Percentiles rank a stretch among this genome's conserved stretches.
These are phyloP conservation scores for Allobates femoralis DNA, from an alignment of 2,797 vertebrate genomes.

Conservation along the genomic window DNA sequence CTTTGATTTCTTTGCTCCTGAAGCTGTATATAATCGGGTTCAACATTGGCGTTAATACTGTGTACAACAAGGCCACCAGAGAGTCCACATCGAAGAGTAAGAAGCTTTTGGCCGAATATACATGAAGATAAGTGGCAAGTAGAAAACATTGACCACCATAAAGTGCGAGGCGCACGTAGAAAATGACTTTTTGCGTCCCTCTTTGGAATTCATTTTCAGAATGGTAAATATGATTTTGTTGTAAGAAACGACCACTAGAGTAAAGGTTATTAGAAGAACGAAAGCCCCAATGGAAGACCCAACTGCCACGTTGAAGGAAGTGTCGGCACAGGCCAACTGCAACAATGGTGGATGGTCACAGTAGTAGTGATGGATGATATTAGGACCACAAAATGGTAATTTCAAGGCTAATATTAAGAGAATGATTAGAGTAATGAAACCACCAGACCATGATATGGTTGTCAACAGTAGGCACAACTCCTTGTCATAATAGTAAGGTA, in stretches of 20 bases:
- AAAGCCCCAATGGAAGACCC: conserved; percentile 28
- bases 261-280: conserved; percentile 5
- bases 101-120: conserved; percentile 22
- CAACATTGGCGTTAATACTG: conserved; percentile 67
- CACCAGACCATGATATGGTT: conserved; percentile 17
- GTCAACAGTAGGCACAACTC: not conserved
- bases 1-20: conserved; percentile 69
- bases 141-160: conserved; percentile 18
- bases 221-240: conserved; percentile 27
- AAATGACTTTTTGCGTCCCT: conserved; percentile 33
- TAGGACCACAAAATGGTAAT: conserved; percentile 44
- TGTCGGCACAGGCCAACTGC: conserved; percentile 37
- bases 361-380: conserved; percentile 48
- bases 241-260: conserved; percentile 26
- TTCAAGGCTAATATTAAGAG: conserved; percentile 16
- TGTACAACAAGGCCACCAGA: conserved; percentile 59
- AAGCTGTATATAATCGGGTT: conserved; percentile 69
- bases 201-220: conserved; percentile 62
- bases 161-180: not conserved
- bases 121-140: conserved; percentile 36
- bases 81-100: conserved; percentile 48
- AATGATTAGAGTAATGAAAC: not conserved
- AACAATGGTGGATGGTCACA: conserved; percentile 52
- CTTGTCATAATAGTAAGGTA: conserved; percentile 37
- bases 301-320: conserved; percentile 36